Evolutionary conservation across 2,113 vertebrate genomes (phyloP).

Genomic region (Passer montanus): DNA sequence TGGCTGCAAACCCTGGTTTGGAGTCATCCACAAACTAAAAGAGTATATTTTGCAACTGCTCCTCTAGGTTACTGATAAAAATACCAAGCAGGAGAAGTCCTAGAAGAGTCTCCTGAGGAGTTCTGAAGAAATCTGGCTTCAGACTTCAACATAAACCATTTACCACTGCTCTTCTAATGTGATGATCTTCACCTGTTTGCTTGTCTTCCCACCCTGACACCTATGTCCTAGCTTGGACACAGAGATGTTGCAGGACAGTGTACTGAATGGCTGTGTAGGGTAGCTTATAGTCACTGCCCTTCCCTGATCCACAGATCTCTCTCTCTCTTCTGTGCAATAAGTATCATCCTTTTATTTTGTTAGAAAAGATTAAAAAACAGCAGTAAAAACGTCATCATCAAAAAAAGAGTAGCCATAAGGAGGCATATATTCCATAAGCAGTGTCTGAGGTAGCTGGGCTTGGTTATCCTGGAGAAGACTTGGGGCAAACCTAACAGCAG

Average conservation of each 20-base stretch:
- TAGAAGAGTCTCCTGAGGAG: background rate
- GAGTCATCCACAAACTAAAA: background rate
- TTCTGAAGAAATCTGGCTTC: background rate
- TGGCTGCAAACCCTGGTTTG: background rate
- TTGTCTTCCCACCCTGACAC: background rate
- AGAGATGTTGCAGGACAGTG: background rate
- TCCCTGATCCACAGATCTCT: background rate
- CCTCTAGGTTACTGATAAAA: background rate
- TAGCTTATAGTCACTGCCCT: background rate
- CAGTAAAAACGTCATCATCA: background rate
- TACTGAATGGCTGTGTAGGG: background rate
- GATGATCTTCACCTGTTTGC: background rate
- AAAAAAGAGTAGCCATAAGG: background rate
- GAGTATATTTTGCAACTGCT: background rate
- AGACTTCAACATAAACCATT: background rate
- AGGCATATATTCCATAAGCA: background rate
- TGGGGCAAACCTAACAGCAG: background rate
- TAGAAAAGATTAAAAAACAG: background rate
- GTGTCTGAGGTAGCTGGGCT: background rate
- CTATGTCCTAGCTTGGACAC: background rate
- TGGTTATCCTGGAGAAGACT: background rate
- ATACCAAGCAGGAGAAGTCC: background rate
- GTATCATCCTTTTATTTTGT: background rate
- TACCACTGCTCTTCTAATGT: background rate
- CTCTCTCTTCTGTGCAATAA: background rate